These are phyloP conservation scores for Steinernema hermaphroditum DNA, from an alignment of 2,888 invertebrate species.

Conservation along the genomic window DNA sequence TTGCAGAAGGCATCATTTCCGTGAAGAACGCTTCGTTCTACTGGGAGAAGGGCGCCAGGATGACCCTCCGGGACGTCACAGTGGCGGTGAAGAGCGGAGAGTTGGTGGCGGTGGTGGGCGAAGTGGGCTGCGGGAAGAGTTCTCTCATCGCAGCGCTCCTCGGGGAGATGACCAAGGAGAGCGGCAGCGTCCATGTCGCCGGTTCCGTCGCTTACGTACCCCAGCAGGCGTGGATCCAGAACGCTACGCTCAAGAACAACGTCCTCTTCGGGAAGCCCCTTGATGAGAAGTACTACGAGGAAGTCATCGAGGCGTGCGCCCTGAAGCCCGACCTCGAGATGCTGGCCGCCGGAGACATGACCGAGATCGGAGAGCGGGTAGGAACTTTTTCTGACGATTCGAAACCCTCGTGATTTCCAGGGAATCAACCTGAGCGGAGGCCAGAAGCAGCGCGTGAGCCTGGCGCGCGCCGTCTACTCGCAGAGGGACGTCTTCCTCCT, in stretches of 20 bases:
- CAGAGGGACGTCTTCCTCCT: constrained; percentile 86
- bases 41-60: constrained; percentile 74
- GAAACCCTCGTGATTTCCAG: constrained; percentile 41
- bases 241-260: constrained; percentile 87
- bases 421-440: constrained; percentile 66
- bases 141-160: constrained; percentile 79
- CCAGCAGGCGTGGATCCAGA: constrained; percentile 98
- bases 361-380: constrained; percentile 65
- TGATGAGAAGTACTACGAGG: constrained; percentile 48
- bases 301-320: constrained; percentile 58
- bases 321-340: constrained; percentile 51
- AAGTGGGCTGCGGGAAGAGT: constrained; percentile 69
- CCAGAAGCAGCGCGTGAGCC: constrained; percentile 76
- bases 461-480: constrained; percentile 87
- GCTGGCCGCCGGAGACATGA: constrained; percentile 58
- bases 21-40: constrained; percentile 85
- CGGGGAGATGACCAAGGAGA: constrained; percentile 73
- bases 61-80: constrained; percentile 71
- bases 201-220: constrained; percentile 84
- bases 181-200: constrained; percentile 53
- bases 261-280: constrained; percentile 75
- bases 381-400: no score
- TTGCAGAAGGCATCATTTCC: constrained; percentile 69
- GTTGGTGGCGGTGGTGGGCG: constrained; percentile 69
- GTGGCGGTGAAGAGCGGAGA: constrained; percentile 67